A percentile compares a stretch with the other conserved stretches of the same genome.
These are phyloP conservation scores for Myiothlypis chrysogaster DNA, from an alignment of 2,797 vertebrate species.

Conservation along the genomic window DNA sequence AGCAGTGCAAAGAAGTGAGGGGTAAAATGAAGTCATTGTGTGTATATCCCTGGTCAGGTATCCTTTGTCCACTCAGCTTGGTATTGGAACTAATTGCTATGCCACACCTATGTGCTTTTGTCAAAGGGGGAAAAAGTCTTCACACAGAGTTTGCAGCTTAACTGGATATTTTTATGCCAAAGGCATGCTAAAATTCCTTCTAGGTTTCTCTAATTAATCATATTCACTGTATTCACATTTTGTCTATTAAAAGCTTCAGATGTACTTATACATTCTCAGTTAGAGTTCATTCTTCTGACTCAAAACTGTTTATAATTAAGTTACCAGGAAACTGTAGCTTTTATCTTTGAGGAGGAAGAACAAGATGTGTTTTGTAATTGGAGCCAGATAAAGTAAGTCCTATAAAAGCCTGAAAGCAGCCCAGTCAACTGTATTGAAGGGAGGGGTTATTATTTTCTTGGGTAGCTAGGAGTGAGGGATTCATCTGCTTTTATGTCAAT, in stretches of 20 bases:
- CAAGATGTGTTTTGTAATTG: constrained; percentile 1
- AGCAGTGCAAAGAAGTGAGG: background rate
- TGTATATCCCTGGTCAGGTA: background rate
- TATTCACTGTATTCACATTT: background rate
- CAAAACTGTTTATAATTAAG: background rate
- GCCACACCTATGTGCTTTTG: background rate
- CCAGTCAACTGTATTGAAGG: background rate
- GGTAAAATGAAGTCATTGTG: background rate
- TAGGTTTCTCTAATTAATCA: background rate
- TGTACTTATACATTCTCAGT: background rate
- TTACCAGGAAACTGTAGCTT: background rate
- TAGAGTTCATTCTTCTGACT: background rate
- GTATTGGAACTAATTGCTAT: background rate
- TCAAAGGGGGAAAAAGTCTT: background rate
- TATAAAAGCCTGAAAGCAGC: background rate
- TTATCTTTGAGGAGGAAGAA: background rate
- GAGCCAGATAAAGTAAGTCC: background rate
- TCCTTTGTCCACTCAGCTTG: background rate
- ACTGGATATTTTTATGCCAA: background rate
- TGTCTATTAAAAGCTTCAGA: background rate
- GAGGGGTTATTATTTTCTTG: background rate
- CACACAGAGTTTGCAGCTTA: background rate
- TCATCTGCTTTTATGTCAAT: background rate
- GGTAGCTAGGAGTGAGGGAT: background rate
- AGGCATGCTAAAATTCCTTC: background rate